phyloP scores from a whole-genome alignment of 2,888 invertebrate species.

The Brenthis daphne region DNA sequence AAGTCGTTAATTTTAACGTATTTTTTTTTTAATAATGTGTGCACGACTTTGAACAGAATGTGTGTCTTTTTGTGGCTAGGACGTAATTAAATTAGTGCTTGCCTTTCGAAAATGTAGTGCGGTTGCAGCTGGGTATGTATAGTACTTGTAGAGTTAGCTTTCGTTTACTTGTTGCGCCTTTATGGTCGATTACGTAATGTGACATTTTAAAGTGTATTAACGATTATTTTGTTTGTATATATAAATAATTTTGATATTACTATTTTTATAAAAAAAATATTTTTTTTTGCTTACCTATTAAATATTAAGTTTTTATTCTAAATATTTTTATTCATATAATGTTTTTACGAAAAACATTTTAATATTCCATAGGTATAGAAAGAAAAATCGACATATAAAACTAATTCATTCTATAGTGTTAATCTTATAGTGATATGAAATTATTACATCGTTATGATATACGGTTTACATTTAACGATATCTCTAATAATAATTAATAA shows the following conservation, averaged over 20 bases:
- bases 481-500: slow-evolving; percentile 2
- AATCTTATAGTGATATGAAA: too few species aligned
- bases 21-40: slow-evolving; percentile 24
- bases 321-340: too few species aligned
- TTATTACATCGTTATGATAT: background rate
- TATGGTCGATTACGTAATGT: slow-evolving; percentile 67
- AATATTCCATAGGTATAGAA: too few species aligned
- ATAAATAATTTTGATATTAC: background rate
- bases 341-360: too few species aligned
- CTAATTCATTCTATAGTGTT: too few species aligned
- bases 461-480: background rate
- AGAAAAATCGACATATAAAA: too few species aligned
- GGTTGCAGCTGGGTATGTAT: slow-evolving; percentile 52
- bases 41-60: slow-evolving; percentile 40
- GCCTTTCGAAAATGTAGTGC: slow-evolving; percentile 64
- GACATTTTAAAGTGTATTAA: slow-evolving; percentile 51
- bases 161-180: slow-evolving; percentile 72
- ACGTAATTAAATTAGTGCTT: slow-evolving; percentile 51
- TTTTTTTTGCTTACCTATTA: background rate
- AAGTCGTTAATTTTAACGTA: slow-evolving; percentile 18
- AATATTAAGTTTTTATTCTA: too few species aligned
- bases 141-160: slow-evolving; percentile 55
- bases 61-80: slow-evolving; percentile 50
- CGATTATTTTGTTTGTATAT: slow-evolving; percentile 34
- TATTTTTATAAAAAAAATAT: background rate